Percentiles rank a stretch among this genome's conserved stretches.
Evolutionary conservation across 2,113 vertebrate species (phyloP).

Genomic region (Lophura nycthemera): DNA sequence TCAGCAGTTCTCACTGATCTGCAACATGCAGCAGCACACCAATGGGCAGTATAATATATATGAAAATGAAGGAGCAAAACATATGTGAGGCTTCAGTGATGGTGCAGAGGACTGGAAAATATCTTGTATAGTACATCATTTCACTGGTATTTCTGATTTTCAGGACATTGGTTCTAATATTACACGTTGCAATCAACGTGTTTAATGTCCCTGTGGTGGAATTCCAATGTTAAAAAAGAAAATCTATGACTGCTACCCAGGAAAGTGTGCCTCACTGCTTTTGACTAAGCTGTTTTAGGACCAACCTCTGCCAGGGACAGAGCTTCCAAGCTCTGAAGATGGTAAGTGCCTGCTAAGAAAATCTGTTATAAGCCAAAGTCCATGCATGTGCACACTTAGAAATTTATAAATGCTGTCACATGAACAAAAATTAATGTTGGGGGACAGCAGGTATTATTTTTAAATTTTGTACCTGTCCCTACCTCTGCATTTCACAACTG

Average conservation of each 20-base stretch:
- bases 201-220: conserved; percentile 34
- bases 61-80: conserved; percentile 62
- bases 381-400: not conserved
- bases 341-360: not conserved
- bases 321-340: not conserved
- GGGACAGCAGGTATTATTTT: not conserved
- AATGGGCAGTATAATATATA: conserved; percentile 42
- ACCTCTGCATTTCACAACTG: not conserved
- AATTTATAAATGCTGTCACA: not conserved
- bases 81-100: conserved; percentile 5
- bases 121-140: conserved; percentile 12
- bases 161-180: conserved; percentile 58
- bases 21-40: conserved; percentile 10
- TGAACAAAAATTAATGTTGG: not conserved
- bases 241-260: not conserved
- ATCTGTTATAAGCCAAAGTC: not conserved
- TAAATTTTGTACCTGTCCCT: not conserved
- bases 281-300: not conserved
- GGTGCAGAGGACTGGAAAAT: conserved; percentile 18
- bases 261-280: conserved; percentile 38
- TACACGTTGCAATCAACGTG: conserved; percentile 1
- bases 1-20: conserved; percentile 18
- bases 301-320: not conserved
- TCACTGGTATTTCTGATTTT: conserved; percentile 66
- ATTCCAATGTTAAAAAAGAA: conserved; percentile 17